A percentile compares a stretch with the other conserved stretches of the same genome.
Conservation (phyloP, 1,140 invertebrate species). For the Eulimnadia texana region DNA sequence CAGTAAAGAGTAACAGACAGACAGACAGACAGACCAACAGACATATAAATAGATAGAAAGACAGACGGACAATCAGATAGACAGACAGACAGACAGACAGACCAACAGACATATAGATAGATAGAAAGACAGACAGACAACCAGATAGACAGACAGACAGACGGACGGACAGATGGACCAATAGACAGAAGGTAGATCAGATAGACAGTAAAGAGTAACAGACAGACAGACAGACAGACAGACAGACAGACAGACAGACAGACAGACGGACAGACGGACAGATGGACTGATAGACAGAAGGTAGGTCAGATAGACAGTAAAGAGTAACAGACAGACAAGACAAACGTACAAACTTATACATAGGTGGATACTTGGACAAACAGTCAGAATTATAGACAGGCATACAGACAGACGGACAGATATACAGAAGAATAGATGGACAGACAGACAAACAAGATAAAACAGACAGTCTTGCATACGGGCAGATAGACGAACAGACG, state of each 20-base stretch:
- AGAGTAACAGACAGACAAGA: neutral
- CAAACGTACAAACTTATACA: neutral
- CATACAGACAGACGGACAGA: neutral
- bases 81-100: neutral
- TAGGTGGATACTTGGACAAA: neutral
- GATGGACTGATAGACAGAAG: neutral
- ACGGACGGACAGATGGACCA: neutral
- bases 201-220: neutral
- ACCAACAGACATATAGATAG: neutral
- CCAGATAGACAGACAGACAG: neutral
- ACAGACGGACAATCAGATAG: neutral
- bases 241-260: neutral
- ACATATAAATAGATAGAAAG: neutral
- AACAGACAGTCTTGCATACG: neutral
- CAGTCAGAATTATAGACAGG: neutral
- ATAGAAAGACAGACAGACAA: neutral
- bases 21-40: neutral
- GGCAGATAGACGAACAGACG: neutral
- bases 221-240: neutral
- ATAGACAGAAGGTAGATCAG: neutral
- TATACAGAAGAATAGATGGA: neutral
- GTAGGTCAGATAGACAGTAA: neutral
- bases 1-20: too few species aligned
- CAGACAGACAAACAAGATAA: neutral
- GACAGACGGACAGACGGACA: neutral